phyloP scores from a whole-genome alignment of 2,888 invertebrate species.

The Agriopis aurantiaria region DNA sequence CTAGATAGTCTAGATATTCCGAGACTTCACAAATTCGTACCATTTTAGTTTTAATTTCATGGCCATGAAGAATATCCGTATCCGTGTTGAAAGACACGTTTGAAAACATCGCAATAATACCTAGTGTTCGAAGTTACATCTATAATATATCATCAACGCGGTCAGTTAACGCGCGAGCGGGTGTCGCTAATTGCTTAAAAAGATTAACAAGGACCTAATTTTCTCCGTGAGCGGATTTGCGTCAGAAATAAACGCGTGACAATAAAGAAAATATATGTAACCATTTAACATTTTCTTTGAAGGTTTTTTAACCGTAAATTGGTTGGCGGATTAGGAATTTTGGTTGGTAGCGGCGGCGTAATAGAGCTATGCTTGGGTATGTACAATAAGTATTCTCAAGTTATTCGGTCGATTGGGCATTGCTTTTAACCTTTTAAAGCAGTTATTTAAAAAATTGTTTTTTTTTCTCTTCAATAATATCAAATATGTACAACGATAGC shows the following conservation, averaged over 20 bases:
- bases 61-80: constrained; percentile 10
- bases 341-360: not conserved
- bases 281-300: not conserved
- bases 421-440: too few species aligned
- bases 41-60: not conserved
- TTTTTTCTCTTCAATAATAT: too few species aligned
- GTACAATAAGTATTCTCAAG: too few species aligned
- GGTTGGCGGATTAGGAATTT: not conserved
- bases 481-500: too few species aligned
- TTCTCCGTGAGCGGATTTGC: constrained; percentile 31
- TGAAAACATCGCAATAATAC: not conserved
- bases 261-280: constrained; percentile 1
- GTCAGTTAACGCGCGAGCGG: constrained; percentile 14
- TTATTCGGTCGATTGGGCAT: too few species aligned
- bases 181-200: constrained; percentile 36
- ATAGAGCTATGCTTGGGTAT: not conserved
- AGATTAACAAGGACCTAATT: constrained; percentile 36
- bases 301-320: not conserved
- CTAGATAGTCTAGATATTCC: too few species aligned
- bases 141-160: not conserved
- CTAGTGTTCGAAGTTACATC: not conserved
- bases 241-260: constrained; percentile 24
- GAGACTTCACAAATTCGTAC: not conserved
- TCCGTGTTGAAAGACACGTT: not conserved
- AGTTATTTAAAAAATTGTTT: too few species aligned